Base-by-base conservation (phyloP, 2,888 invertebrate species). In the Pheosia tremula region DNA sequence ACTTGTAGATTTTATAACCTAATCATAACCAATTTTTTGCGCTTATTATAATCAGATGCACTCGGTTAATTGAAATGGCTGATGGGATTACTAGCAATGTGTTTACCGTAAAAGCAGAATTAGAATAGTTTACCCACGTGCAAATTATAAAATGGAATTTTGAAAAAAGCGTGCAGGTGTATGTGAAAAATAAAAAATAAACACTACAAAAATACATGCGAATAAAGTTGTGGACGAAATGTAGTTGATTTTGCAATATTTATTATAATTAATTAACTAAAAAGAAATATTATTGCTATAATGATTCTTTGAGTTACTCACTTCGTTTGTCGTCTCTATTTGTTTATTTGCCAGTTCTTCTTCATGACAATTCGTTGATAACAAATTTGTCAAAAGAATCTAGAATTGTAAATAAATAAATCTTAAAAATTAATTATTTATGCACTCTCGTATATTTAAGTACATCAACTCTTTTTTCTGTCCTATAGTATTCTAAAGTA, bases 301-400 rank as follows among this genome's bases (percentile, higher is more conserved):
- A 49, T 6, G 6, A 5, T 49, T 49, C 1, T 0, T 5, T 49
- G 13, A n/a, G 13, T 6, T 72, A 87, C 89, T 87, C 66, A 91
- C 91, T 73, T 82, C 76, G 57, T 77, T 74, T 43, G 73, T 66
- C 56, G 74, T 67, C 58, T 79, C 71, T 43, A 78, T 72, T 52
- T 75, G 72, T 59, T 69, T 69, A 47, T 82, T 78, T 64, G 74
- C 57, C 52, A 71, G 66, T 58, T 82, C 81, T 65, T 86, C 86
- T 84, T 88, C 85, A 82, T 91, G 90, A 74, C 88, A 87, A 81
- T 86, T 85, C 70, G 87, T 77, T 64, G 86, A 77, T 78, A 87
- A 78, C 66, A 89, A 75, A 80, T 88, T 86, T 72, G 84, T 85
- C 78, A 89, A 86, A 76, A 92, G 82, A 79, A 90, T 82, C 92